Evolutionary conservation across 2,113 vertebrate genomes (phyloP).

Genomic region (Lasiurus borealis): DNA sequence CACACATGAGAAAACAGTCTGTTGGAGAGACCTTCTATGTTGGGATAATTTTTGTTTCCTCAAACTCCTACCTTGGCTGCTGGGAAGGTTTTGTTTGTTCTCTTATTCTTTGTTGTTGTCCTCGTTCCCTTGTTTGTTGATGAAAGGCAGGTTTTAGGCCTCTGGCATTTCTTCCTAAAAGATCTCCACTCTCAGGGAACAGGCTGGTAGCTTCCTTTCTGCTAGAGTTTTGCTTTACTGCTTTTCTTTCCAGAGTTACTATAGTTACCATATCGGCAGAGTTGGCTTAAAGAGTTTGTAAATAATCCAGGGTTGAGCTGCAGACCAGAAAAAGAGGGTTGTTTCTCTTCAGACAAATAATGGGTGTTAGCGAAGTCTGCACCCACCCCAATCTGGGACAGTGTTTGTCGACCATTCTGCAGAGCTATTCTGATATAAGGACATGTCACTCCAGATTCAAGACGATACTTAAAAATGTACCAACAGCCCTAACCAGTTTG

Average conservation of each 20-base stretch:
- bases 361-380: neutral
- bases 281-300: constrained; percentile 25
- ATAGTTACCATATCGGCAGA: neutral
- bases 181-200: neutral
- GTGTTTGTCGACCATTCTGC: neutral
- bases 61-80: neutral
- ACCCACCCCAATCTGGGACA: too few relatives aligned
- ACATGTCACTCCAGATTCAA: neutral
- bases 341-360: neutral
- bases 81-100: neutral
- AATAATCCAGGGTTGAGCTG: constrained; percentile 16
- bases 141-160: neutral
- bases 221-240: neutral
- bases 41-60: neutral
- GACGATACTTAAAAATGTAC: neutral
- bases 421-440: constrained; percentile 14
- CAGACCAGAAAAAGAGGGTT: constrained; percentile 1
- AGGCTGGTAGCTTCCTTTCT: neutral
- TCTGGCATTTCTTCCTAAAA: neutral
- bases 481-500: neutral
- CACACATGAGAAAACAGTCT: neutral
- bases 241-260: constrained; percentile 11
- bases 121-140: neutral
- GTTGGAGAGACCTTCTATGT: neutral
- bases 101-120: neutral